Evolutionary conservation across 2,113 vertebrate genomes (phyloP), one percentile per base, ranked within the genome.

Genomic region (Notothenia coriiceps): DNA sequence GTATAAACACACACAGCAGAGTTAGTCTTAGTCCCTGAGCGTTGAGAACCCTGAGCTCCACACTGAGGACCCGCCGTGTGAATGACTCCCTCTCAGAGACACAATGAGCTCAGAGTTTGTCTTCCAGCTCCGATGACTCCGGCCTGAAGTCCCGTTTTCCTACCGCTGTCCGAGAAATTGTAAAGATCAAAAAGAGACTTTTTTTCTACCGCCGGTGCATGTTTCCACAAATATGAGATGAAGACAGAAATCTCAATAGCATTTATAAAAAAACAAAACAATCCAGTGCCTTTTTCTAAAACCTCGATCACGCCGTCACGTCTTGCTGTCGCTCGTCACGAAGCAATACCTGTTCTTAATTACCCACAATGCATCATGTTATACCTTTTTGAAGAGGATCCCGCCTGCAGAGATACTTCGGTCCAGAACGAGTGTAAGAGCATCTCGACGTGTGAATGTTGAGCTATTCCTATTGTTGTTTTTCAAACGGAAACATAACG

Each of bases 121-220:
- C 1, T 35, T 69, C 67, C 67, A 10, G 51, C 7, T 22, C 33
- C 22, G 10, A 5, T n/a, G 4, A 18, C 57, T 5, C 46, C 47
- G 2, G 10, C 6, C 47, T 54, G 71, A 44, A 44, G 59, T 15
- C 18, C 70, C 6, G 13, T 62, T 62, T 74, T 74, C 33, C 18
- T 29, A 29, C 50, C 49, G 60, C 50, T 13, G 71, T 64, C 71
- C 60, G 13, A 74, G 14, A 56, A 65, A 66, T 74, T 74, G 72
- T 74, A 74, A 74, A 35, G 63, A 54, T 52, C 18, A 6, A 35
- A 51, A 43, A 25, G 20, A 74, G 60, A 44, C 20, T 29, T 74
- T 70, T 29, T 70, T 74, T 64, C 35, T 46, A 44, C 59, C 2
- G 13, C 51, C 59, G n/a, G 29, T 52, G 59, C 59, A 25, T 44